Conservation (phyloP, 2,113 vertebrate genomes). For the Sapajus apella region DNA sequence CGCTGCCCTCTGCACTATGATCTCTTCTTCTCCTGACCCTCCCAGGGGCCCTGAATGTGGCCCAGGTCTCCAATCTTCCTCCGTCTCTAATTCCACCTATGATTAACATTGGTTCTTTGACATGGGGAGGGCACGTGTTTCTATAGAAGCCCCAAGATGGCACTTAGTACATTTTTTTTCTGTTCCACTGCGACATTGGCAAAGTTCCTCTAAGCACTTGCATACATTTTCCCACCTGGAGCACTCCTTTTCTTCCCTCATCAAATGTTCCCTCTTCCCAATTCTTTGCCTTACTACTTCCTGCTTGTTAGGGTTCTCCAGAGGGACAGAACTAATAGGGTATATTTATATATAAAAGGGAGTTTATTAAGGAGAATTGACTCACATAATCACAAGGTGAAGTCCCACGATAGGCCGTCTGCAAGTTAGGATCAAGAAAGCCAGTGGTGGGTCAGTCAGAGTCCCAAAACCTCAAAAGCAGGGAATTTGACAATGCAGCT, state of each 20-base stretch:
- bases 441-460: no score
- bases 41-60: background rate
- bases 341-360: no score
- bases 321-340: no score
- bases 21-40: background rate
- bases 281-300: background rate
- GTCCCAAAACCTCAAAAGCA: no score
- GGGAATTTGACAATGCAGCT: no score
- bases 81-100: background rate
- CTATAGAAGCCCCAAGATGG: background rate
- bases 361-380: no score
- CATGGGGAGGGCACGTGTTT: background rate
- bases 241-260: background rate
- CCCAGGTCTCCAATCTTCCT: background rate
- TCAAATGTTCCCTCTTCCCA: background rate
- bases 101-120: background rate
- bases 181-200: background rate
- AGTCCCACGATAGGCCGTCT: no score
- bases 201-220: background rate
- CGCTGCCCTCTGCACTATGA: no score
- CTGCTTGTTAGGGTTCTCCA: background rate
- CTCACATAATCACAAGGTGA: no score
- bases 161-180: background rate
- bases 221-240: fast-evolving
- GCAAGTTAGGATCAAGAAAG: no score